Evolutionary conservation across 2,888 invertebrate genomes (phyloP), one percentile per base, ranked within the genome.

Genomic region (Lissocephala sabroskyi): DNA sequence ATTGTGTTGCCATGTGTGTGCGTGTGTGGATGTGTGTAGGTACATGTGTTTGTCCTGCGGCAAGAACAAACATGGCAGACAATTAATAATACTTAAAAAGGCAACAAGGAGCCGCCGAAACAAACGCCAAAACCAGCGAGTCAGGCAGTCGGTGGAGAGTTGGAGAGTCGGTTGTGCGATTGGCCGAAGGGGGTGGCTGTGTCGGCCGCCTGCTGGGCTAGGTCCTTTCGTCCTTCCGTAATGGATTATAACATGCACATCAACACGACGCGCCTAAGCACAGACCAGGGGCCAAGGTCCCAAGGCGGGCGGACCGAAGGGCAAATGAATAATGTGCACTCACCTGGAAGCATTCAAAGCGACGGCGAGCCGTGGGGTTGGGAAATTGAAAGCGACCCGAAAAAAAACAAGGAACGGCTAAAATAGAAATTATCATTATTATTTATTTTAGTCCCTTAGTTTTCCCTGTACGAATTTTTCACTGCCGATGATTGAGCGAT

Each of bases 31-130:
- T 23, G 23, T 23, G 23, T 23, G 7, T 23, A 7, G 23, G 3
- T 71, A 23, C 7, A 7, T 23, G 23, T 23, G 7, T 23, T 3
- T 3, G 3, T 71, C 68, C 68, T 64, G 73, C 48, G 77, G 66
- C 66, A 55, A 50, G 53, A 41, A 49, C 58, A 54, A 56, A 56
- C 65, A 65, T 56, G 76, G 59, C 58, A 78, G 60, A 75, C 73
- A 78, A 74, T 74, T 74, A 78, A 78, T 76, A 78, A 78, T 74
- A 60, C 74, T 73, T 76, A 78, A 78, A 74, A 75, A 59, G 63
- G 65, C 59, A 71, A 57, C 45, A 51, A 23, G 23, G 23, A 23
- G 23, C 23, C 3, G 4, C 3, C 3, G 7, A 23, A 23, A 30
- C 35, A n/a, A 51, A 45, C 36, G 45, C 13, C 37, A 30, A 16